A percentile compares a stretch with the other conserved stretches of the same genome.
These are phyloP conservation scores for Petrocephalus microphthalmus DNA, from an alignment of 2,113 vertebrate genomes.

Conservation along the genomic window DNA sequence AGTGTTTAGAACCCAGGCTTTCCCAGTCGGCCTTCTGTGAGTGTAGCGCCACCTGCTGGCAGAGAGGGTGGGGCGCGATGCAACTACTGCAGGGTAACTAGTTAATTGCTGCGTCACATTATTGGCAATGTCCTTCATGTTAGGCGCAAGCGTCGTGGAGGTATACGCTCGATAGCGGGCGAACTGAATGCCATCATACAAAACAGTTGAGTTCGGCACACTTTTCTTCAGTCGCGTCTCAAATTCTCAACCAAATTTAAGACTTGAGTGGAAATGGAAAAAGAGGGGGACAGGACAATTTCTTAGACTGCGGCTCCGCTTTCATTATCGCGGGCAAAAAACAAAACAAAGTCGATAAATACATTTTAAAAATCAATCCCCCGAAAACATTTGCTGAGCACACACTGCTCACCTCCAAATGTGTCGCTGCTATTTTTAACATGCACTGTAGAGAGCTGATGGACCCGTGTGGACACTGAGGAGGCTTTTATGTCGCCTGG, in stretches of 20 bases:
- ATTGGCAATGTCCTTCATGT: neutral
- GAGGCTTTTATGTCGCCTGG: conserved; percentile 15
- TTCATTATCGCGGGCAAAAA: neutral
- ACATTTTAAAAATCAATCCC: conserved; percentile 13
- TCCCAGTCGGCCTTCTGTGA: neutral
- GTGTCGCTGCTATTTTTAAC: neutral
- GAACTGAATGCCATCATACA: neutral
- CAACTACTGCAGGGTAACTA: neutral
- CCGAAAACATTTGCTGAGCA: neutral
- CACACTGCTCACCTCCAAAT: conserved; percentile 8
- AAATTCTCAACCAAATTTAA: neutral
- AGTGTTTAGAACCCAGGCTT: neutral
- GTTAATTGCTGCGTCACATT: neutral
- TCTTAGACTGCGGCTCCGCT: neutral
- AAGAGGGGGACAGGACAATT: neutral
- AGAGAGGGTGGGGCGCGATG: neutral
- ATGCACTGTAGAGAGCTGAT: neutral
- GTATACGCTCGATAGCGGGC: neutral
- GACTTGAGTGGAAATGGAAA: neutral
- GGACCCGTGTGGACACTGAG: neutral
- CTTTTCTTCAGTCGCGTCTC: neutral
- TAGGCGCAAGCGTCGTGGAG: neutral
- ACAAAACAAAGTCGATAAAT: neutral
- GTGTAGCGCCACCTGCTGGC: neutral
- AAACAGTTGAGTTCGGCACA: neutral